Evolutionary conservation across 2,797 vertebrate species (phyloP), one percentile per base, ranked within the genome.

Genomic region (Arctocebus calabarensis): DNA sequence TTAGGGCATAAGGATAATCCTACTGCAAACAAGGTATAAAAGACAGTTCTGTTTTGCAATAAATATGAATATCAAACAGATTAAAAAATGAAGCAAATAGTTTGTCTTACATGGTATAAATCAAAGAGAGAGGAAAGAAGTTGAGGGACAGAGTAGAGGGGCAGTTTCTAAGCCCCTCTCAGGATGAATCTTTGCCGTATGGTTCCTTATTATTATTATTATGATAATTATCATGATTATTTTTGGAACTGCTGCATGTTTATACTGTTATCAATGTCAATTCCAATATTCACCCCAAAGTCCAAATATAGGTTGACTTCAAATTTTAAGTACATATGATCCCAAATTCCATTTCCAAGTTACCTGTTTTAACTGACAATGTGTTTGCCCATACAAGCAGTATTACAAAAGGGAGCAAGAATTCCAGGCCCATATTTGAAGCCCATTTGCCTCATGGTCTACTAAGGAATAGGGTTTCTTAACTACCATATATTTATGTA

Each of bases 41-140:
- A 78, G 73, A 91, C 19, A 88, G 66, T 84, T 88, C 19, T 87
- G 43, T 79, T 93, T 27, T 59, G 20, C 22, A 34, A 84, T 71
- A 22, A 74, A 59, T 40, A 79, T 52, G n/a, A 13, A 8, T 2
- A 40, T 64, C 23, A 85, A 95, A 71, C 7, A 59, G 12, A 19
- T 45, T 32, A 70, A 52, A 40, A 75, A 40, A 25, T 87, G 10
- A 48, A 43, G 1, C 11, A 94, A 64, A 4, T 27, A 75, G 32
- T 90, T 79, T 71, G 45, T 10, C 13, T 88, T 61, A 62, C 19
- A 68, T 13, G 68, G 43, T 48, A 22, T 73, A 73, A 94, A 73
- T 89, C 57, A 59, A 37, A 75, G 74, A 77, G 25, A 73, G 29
- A 94, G 45, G 29, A 37, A 81, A 61, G 40, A 94, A 88, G 5